These are phyloP conservation scores for Lamprologus lemairii DNA, from an alignment of 2,113 vertebrate genomes.

Conservation along the genomic window DNA sequence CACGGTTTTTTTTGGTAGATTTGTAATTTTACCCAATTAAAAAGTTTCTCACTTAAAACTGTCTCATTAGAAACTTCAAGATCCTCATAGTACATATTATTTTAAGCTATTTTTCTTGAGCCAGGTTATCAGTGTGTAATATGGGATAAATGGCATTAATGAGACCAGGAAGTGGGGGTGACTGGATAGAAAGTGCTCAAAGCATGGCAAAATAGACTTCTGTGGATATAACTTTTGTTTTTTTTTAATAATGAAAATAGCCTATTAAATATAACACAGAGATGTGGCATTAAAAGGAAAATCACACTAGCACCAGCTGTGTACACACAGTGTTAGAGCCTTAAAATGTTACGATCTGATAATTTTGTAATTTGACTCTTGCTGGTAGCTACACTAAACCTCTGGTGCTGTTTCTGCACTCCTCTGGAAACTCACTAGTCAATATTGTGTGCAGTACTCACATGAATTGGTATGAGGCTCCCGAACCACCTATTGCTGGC, in stretches of 20 bases:
- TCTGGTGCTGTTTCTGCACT: not conserved
- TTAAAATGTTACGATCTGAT: not conserved
- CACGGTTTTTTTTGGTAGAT: not conserved
- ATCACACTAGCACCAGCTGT: not conserved
- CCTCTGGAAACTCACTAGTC: not conserved
- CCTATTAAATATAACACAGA: not conserved
- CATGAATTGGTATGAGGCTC: not conserved
- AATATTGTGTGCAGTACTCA: not conserved
- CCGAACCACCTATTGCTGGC: not conserved
- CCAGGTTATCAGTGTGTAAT: not conserved
- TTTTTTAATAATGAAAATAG: not conserved
- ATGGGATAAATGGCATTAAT: slow-evolving; percentile 5
- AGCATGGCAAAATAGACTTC: not conserved
- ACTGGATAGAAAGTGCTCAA: not conserved
- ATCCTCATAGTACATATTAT: not conserved
- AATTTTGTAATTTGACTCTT: not conserved
- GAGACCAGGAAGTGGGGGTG: not conserved
- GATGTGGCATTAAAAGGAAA: not conserved
- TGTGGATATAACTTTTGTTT: not conserved
- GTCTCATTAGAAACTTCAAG: not conserved
- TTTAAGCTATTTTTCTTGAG: not conserved
- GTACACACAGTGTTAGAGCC: not conserved
- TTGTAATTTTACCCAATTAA: not conserved
- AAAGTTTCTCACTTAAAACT: not conserved
- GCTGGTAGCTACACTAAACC: not conserved